Evolutionary conservation across 2,113 vertebrate species (phyloP).

Genomic region (Mohoua ochrocephala): DNA sequence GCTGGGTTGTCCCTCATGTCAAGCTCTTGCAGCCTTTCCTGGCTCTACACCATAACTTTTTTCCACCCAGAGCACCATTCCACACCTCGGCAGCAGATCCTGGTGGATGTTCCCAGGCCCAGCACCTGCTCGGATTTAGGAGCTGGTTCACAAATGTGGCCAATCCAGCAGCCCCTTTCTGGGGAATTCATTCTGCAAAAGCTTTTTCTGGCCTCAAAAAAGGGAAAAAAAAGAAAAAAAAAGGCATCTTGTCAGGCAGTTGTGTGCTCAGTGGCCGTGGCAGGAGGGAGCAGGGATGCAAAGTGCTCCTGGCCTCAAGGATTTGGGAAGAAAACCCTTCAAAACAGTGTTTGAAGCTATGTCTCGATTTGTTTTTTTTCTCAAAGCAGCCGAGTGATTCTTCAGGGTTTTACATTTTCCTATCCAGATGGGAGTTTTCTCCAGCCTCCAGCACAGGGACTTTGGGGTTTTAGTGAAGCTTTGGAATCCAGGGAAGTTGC

Average conservation of each 20-base stretch:
- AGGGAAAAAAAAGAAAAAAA: neutral
- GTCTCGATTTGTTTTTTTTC: neutral
- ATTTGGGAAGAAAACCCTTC: neutral
- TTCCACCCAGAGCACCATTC: neutral
- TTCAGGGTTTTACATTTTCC: slow-evolving; percentile 51
- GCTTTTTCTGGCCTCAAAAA: neutral
- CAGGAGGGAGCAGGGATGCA: neutral
- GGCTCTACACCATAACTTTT: neutral
- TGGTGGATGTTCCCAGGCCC: neutral
- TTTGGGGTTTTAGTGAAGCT: neutral
- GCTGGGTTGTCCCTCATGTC: neutral
- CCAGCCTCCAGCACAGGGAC: neutral
- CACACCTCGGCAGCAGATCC: neutral
- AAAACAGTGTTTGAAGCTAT: neutral
- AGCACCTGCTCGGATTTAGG: neutral
- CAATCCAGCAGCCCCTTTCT: neutral
- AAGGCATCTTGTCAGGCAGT: neutral
- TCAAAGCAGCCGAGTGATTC: slow-evolving; percentile 26
- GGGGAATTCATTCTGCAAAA: neutral
- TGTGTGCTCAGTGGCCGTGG: neutral
- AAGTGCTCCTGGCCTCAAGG: neutral
- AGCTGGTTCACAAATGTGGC: neutral
- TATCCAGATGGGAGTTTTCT: slow-evolving; percentile 59
- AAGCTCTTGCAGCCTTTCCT: neutral
- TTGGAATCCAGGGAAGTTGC: neutral